Percentiles rank a stretch among this genome's conserved stretches.
phyloP scores from a whole-genome alignment of 2,797 vertebrate species.

The Balearica regulorum region DNA sequence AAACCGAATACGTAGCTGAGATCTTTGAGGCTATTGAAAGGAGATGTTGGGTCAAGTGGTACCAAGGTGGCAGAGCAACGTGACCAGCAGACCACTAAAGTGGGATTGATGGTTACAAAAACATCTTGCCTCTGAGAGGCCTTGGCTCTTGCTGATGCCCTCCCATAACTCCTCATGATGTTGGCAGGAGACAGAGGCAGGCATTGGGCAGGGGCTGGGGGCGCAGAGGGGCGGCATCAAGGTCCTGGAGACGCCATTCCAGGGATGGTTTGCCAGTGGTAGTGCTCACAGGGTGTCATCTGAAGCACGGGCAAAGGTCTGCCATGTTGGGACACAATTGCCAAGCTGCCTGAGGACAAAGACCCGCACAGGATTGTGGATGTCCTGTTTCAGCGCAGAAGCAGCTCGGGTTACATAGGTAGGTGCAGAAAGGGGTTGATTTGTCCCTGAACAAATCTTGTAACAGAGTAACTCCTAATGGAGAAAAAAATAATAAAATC shows the following conservation, averaged over 20 bases:
- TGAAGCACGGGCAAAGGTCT: background rate
- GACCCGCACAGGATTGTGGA: background rate
- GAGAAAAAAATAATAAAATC: background rate
- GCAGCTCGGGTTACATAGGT: fast-evolving
- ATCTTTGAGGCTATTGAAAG: background rate
- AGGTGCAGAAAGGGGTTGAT: background rate
- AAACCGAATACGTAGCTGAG: background rate
- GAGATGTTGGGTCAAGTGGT: background rate
- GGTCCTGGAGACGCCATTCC: background rate
- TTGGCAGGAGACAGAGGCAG: background rate
- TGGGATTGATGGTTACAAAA: background rate
- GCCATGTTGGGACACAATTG: background rate
- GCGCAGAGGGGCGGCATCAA: background rate
- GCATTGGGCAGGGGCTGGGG: background rate
- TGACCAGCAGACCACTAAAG: background rate
- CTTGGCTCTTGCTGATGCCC: background rate
- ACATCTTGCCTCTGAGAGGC: background rate
- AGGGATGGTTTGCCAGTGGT: background rate
- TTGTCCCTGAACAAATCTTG: background rate
- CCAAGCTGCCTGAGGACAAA: background rate
- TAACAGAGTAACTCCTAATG: background rate
- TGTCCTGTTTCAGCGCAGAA: background rate
- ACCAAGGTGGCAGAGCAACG: background rate
- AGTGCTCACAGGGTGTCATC: background rate
- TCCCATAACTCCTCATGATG: background rate